Conservation (phyloP, 2,797 vertebrate species). For the Hylomyscus alleni region DNA sequence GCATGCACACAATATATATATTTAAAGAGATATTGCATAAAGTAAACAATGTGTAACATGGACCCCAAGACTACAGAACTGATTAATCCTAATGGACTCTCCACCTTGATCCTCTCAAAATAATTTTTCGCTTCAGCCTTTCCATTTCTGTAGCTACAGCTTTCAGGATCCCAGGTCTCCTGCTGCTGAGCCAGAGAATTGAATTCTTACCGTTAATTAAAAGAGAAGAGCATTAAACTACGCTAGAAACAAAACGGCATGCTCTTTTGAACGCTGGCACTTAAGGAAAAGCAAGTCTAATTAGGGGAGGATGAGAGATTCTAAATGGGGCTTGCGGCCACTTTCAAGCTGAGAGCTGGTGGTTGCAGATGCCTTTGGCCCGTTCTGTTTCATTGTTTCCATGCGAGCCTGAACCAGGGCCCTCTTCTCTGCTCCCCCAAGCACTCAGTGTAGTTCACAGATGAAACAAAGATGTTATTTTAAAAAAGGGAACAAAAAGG, state of each 20-base stretch:
- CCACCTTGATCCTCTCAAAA: background rate
- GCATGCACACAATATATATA: background rate
- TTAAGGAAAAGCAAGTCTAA: slow-evolving; percentile 57
- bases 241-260: slow-evolving; percentile 23
- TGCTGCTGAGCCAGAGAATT: background rate
- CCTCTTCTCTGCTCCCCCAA: background rate
- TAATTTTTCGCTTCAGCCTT: slow-evolving; percentile 20
- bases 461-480: slow-evolving; percentile 22
- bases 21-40: slow-evolving; percentile 1
- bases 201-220: slow-evolving; percentile 48
- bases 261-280: slow-evolving; percentile 35
- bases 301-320: slow-evolving; percentile 56
- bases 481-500: background rate
- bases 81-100: background rate
- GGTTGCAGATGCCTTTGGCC: slow-evolving; percentile 27
- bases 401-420: background rate
- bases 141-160: background rate
- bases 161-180: background rate
- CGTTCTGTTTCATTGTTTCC: slow-evolving; percentile 12
- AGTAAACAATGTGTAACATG: background rate
- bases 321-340: slow-evolving; percentile 3
- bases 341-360: slow-evolving; percentile 39
- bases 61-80: background rate
- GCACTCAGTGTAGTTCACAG: slow-evolving; percentile 21
- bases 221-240: slow-evolving; percentile 35